Evolutionary conservation across 2,888 invertebrate genomes (phyloP).

Genomic region (Empis stercorea): DNA sequence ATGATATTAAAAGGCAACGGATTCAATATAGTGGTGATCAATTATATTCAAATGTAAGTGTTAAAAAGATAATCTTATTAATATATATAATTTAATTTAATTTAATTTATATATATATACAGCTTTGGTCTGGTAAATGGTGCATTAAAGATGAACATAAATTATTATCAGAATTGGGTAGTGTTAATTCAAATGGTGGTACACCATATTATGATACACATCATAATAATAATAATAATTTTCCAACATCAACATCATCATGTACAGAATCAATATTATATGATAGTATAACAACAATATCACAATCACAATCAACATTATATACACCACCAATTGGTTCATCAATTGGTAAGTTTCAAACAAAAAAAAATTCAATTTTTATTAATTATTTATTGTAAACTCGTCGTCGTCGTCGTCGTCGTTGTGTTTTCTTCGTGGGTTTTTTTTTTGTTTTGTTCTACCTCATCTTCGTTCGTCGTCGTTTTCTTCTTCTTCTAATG

Average conservation of each 20-base stretch:
- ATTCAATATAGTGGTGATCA: slow-evolving; percentile 81
- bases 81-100: background rate
- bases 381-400: too few species aligned
- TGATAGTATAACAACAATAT: slow-evolving; percentile 59
- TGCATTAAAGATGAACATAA: slow-evolving; percentile 86
- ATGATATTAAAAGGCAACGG: slow-evolving; percentile 77
- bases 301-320: slow-evolving; percentile 56
- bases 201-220: slow-evolving; percentile 43
- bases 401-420: too few species aligned
- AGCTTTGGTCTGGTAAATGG: slow-evolving; percentile 86
- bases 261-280: slow-evolving; percentile 47
- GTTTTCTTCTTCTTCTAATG: too few species aligned
- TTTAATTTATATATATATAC: background rate
- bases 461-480: background rate
- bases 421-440: too few species aligned
- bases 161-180: slow-evolving; percentile 67
- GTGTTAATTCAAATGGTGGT: slow-evolving; percentile 36
- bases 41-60: slow-evolving; percentile 78
- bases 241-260: slow-evolving; percentile 20
- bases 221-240: slow-evolving; percentile 35
- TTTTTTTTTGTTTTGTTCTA: background rate
- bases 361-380: background rate
- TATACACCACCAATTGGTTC: slow-evolving; percentile 68
- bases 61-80: too few species aligned
- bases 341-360: slow-evolving; percentile 48